Conservation (phyloP, 2,888 invertebrate species). For the Eumerus sabulonum region DNA sequence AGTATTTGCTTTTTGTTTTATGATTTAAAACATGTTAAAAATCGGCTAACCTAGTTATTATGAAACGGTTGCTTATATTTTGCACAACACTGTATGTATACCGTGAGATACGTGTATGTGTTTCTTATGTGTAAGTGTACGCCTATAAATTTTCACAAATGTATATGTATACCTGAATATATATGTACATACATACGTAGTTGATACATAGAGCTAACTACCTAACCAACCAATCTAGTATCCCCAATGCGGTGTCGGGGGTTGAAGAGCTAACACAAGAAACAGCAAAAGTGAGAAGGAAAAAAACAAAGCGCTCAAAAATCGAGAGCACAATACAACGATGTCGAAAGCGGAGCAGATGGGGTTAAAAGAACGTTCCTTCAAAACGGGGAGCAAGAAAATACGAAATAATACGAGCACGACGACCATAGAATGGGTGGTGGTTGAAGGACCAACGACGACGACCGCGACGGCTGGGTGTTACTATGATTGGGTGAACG, state of each 20-base stretch:
- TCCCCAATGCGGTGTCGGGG: no score
- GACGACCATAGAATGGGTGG: neutral
- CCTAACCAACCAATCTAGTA: no score
- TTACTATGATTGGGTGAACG: no score
- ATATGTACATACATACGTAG: neutral
- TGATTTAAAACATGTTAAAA: no score
- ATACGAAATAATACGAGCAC: slow-evolving; percentile 38
- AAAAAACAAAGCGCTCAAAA: slow-evolving; percentile 30
- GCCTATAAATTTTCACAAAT: slow-evolving; percentile 50
- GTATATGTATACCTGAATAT: slow-evolving; percentile 10
- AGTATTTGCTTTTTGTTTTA: no score
- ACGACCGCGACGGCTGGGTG: no score
- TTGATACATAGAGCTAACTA: neutral
- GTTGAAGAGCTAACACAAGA: no score
- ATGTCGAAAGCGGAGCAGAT: slow-evolving; percentile 21
- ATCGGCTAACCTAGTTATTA: no score
- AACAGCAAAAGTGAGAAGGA: neutral
- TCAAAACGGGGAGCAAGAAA: slow-evolving; percentile 38
- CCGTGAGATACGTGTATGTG: neutral
- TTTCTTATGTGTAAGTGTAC: slow-evolving; percentile 19
- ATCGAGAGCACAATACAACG: slow-evolving; percentile 47
- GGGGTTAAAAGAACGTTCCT: slow-evolving; percentile 59
- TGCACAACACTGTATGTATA: no score
- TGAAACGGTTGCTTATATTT: no score
- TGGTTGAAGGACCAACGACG: no score